Conservation (phyloP, 1,140 invertebrate species). For the Brachystomella parvula region DNA sequence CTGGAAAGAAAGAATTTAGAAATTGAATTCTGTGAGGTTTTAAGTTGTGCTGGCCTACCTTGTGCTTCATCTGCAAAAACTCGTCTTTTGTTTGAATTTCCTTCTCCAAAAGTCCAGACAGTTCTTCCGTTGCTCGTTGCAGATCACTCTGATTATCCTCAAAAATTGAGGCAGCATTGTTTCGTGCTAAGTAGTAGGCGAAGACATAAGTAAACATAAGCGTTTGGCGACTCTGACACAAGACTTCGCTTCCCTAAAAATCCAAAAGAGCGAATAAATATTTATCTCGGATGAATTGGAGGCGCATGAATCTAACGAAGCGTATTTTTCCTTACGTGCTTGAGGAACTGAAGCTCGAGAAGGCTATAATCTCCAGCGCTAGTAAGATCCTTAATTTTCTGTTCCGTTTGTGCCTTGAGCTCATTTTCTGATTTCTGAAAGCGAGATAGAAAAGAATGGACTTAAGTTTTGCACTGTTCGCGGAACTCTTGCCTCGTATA, state of each 20-base stretch:
- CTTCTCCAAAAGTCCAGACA: constrained; percentile 21
- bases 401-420: constrained; percentile 52
- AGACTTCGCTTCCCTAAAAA: constrained; percentile 48
- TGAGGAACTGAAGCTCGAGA: constrained; percentile 56
- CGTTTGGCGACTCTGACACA: constrained; percentile 60
- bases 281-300: background rate
- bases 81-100: constrained; percentile 1
- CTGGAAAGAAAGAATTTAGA: constrained; percentile 5
- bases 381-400: constrained; percentile 55
- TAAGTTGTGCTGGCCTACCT: background rate
- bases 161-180: constrained; percentile 63
- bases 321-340: constrained; percentile 43
- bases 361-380: constrained; percentile 49
- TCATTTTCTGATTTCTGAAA: constrained; percentile 53
- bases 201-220: constrained; percentile 69
- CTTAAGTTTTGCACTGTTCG: too few relatives aligned
- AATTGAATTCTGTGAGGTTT: background rate
- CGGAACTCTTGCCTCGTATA: too few relatives aligned
- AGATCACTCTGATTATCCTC: constrained; percentile 66
- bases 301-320: background rate
- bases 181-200: constrained; percentile 61
- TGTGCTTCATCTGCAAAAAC: too few relatives aligned
- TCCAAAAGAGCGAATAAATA: background rate
- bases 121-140: constrained; percentile 51
- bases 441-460: too few relatives aligned